A percentile compares a stretch with the other conserved stretches of the same genome.
Evolutionary conservation across 2,113 vertebrate genomes (phyloP).

Genomic region (Corapipo altera): DNA sequence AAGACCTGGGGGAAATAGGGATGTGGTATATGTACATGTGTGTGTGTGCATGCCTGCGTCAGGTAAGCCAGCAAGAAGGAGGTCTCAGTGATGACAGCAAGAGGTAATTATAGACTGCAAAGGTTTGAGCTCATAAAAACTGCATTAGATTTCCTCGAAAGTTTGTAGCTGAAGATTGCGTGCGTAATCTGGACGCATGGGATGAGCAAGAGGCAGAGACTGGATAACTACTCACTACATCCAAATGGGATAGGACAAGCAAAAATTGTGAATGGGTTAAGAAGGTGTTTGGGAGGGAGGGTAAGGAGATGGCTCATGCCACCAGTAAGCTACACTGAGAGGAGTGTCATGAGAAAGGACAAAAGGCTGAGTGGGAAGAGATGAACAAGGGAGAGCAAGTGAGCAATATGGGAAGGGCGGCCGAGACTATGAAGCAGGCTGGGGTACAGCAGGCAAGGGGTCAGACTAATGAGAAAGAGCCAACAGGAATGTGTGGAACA

Average conservation of each 20-base stretch:
- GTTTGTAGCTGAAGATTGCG: neutral
- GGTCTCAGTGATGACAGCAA: neutral
- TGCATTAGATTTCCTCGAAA: constrained; percentile 19
- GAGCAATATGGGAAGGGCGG: neutral
- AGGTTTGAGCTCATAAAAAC: constrained; percentile 19
- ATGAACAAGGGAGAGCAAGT: neutral
- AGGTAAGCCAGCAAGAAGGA: neutral
- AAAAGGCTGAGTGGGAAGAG: neutral
- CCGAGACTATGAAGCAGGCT: neutral
- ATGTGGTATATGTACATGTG: neutral
- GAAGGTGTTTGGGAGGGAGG: neutral
- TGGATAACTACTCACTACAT: neutral
- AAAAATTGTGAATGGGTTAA: neutral
- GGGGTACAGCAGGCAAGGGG: neutral
- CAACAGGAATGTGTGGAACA: neutral
- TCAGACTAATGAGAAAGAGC: neutral
- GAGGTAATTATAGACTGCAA: constrained; percentile 51
- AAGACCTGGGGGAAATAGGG: neutral
- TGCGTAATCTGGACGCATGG: fast-evolving
- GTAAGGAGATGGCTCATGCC: neutral
- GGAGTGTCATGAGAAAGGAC: fast-evolving
- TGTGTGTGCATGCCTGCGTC: neutral
- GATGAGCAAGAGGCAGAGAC: neutral
- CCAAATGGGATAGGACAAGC: neutral
- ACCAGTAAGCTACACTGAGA: neutral